Evolutionary conservation across 2,888 invertebrate species (phyloP), one percentile per base, ranked within the genome.

Genomic region (Abscondita cerata): DNA sequence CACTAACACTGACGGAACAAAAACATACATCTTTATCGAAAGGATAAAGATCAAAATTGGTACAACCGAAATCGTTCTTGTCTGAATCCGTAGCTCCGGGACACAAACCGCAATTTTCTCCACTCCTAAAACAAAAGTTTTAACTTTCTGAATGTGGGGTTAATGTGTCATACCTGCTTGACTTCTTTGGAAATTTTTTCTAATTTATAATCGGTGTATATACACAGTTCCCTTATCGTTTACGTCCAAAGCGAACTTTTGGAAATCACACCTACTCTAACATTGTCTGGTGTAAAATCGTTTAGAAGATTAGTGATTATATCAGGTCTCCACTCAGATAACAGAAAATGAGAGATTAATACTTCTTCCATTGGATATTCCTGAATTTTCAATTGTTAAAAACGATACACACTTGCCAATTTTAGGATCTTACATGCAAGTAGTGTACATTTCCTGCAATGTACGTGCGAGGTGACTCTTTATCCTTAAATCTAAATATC

Each of bases 61-160:
- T 86, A 0, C 98, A 94, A 73, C 99, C 94, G 80, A 98, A 98
- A 79, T 93, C 93, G 82, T 98, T 99, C 59, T 87, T 89, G 1
- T 85, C 84, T 1, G 98, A 96, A 25, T 98, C 79, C 64, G 85
- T 83, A 0, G 98, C 82, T 61, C 90, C 87, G 0, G 85, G 78
- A 70, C 87, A 86, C 0, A 86, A 73, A 8, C 84, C 85, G 54
- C 86, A 89, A n/a, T 84, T 38, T 81, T 59, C 82, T 81, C 95
- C 95, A 96, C 53, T 79, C 81, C 83, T 88, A 72, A 15, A 46
- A 44, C 16, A 4, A 38, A 38, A 6, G 4, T 38, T 38, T n/a
- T 8, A 41, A n/a, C n/a, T n/a, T n/a, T 41, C 13, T 8, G 12
- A 16, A 13, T 41, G 13, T 41, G 13, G n/a, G 2, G 12, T 13